Evolutionary conservation across 2,888 invertebrate genomes (phyloP).

Genomic region (Anagyrus pseudococci): DNA sequence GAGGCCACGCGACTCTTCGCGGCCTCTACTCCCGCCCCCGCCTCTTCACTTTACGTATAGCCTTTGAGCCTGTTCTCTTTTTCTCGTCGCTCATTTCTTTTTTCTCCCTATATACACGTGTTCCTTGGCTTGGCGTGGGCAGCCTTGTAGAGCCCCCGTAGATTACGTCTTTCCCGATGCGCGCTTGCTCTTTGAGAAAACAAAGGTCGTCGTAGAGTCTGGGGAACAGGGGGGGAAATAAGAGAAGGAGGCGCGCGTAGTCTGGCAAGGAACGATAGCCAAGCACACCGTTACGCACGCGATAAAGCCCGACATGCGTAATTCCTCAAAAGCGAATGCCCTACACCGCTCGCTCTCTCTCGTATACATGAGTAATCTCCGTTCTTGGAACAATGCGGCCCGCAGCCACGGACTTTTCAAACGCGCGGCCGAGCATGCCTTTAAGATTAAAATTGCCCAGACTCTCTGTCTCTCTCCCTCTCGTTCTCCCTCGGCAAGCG

Average conservation of each 20-base stretch:
- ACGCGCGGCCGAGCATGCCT: too few relatives aligned
- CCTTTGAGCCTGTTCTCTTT: too few relatives aligned
- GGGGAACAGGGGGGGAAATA: too few relatives aligned
- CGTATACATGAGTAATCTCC: neutral
- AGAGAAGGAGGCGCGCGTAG: too few relatives aligned
- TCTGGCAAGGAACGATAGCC: too few relatives aligned
- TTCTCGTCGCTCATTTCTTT: neutral
- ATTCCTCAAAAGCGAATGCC: conserved; percentile 13
- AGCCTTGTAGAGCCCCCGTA: neutral
- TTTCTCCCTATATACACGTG: neutral
- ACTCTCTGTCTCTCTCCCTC: too few relatives aligned
- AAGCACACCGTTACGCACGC: neutral
- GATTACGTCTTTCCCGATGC: conserved; percentile 18
- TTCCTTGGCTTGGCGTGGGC: too few relatives aligned
- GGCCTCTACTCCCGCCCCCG: too few relatives aligned
- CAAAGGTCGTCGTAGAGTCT: conserved; percentile 2
- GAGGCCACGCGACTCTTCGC: neutral
- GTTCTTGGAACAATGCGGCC: neutral
- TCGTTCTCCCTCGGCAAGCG: neutral
- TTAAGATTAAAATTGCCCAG: too few relatives aligned
- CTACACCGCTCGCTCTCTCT: neutral
- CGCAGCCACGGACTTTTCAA: neutral
- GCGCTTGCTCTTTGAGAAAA: neutral
- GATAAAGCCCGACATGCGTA: neutral
- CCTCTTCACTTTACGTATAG: too few relatives aligned